Evolutionary conservation across 2,888 invertebrate genomes (phyloP).

Genomic region (Metopia argyrocephala): DNA sequence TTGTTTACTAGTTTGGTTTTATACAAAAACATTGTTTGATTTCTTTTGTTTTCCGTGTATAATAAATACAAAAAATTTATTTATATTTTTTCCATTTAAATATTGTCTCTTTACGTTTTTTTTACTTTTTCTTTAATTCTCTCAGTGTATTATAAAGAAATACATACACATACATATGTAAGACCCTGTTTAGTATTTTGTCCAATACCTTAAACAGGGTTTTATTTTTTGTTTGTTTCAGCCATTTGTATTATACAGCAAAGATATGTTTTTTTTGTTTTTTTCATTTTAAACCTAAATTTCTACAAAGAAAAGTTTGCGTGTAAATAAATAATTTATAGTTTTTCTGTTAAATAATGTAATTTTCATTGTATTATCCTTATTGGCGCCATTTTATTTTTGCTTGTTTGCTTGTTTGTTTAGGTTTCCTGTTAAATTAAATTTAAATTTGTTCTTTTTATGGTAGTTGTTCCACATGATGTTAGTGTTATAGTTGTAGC

Average conservation of each 20-base stretch:
- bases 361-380: conserved; percentile 8
- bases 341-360: conserved; percentile 16
- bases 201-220: background rate
- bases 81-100: conserved; percentile 24
- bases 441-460: conserved; percentile 67
- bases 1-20: conserved; percentile 47
- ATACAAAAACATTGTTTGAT: conserved; percentile 62
- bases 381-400: background rate
- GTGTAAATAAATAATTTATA: conserved; percentile 60
- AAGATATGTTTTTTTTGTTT: conserved; percentile 53
- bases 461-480: conserved; percentile 60
- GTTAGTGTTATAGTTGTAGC: conserved; percentile 64
- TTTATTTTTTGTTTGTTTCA: background rate
- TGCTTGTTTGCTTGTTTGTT: too few species aligned
- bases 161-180: too few species aligned
- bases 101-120: conserved; percentile 4
- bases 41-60: conserved; percentile 51
- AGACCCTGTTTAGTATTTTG: background rate
- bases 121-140: background rate
- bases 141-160: conserved; percentile 21
- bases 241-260: conserved; percentile 44
- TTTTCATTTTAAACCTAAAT: conserved; percentile 48
- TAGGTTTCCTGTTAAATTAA: conserved; percentile 61
- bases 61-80: conserved; percentile 48
- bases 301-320: conserved; percentile 25